Base-by-base conservation (phyloP, 2,888 invertebrate species). In the Timema podura region DNA sequence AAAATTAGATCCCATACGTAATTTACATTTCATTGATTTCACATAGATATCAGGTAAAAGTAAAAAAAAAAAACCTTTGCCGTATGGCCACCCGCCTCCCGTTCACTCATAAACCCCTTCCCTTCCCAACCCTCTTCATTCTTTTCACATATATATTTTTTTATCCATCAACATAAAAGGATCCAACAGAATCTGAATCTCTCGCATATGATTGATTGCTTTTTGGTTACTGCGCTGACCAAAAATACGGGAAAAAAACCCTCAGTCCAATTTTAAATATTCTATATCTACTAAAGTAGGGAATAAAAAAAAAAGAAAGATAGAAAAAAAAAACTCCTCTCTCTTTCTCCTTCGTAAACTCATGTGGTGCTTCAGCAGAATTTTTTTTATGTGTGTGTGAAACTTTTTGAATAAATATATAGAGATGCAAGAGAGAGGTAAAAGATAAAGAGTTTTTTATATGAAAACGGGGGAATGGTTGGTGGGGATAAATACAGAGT, bases 141-240 rank as follows among this genome's bases (percentile, higher is more conserved):
- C 30, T 30, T 30, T 30, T 30, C 30, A 30, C 30, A 30, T 30
- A 30, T 30, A 48, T 59, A 59, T 48, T 61, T 68, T 68, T 68
- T 68, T 61, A 61, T 68, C 61, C 68, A 68, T 68, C 68, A 61
- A 48, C 61, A 68, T 68, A 68, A 68, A 68, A 68, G 68, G 68
- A 68, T 68, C 61, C 68, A 48, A 59, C 48, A 68, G 68, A 48
- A 68, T 61, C 59, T 68, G 59, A 61, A 61, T 45, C 59, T 68
- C 68, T 68, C 61, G 48, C 61, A 61, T 68, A 68, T 68, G 68
- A 68, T 68, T 68, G 68, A 68, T 68, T 68, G 61, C 68, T 61
- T 61, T 59, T 66, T 54, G 49, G 66, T 61, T 30, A 30, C 68
- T 68, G 61, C 48, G n/a, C 67, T 67, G 67, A 67, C 61, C 68